Conservation (phyloP, 2,113 vertebrate genomes). For the Etheostoma spectabile region DNA sequence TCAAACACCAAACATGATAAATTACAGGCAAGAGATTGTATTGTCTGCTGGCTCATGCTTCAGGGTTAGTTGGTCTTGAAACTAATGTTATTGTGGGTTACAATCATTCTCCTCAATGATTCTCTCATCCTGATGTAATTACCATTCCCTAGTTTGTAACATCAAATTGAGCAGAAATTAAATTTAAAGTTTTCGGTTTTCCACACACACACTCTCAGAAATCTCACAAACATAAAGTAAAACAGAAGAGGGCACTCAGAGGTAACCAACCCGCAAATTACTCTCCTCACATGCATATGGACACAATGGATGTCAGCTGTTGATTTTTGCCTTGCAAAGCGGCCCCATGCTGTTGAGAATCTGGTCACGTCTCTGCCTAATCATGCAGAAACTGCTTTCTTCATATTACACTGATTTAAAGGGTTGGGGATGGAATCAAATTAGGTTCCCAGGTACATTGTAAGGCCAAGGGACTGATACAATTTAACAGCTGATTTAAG, state of each 20-base stretch:
- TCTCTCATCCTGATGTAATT: background rate
- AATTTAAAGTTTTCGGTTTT: background rate
- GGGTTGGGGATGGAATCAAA: background rate
- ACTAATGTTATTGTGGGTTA: background rate
- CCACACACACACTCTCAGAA: background rate
- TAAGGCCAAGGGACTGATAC: background rate
- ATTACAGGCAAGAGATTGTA: background rate
- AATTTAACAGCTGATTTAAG: background rate
- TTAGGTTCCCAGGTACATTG: background rate
- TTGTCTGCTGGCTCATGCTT: background rate
- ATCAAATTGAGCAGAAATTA: background rate
- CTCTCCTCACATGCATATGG: conserved; percentile 14
- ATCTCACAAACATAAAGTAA: conserved; percentile 2
- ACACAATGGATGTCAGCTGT: conserved; percentile 26
- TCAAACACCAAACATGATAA: background rate
- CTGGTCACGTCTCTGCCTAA: conserved; percentile 41
- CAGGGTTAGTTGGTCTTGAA: background rate
- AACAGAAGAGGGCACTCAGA: conserved; percentile 10
- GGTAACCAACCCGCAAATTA: conserved; percentile 35
- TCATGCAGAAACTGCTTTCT: conserved; percentile 35
- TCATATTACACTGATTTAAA: conserved; percentile 32
- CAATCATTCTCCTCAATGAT: background rate
- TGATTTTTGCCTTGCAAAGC: conserved; percentile 13
- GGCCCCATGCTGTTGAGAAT: conserved; percentile 35
- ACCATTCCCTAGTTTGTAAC: background rate